Evolutionary conservation across 2,797 vertebrate species (phyloP).

Genomic region (Enteromius anoplus): DNA sequence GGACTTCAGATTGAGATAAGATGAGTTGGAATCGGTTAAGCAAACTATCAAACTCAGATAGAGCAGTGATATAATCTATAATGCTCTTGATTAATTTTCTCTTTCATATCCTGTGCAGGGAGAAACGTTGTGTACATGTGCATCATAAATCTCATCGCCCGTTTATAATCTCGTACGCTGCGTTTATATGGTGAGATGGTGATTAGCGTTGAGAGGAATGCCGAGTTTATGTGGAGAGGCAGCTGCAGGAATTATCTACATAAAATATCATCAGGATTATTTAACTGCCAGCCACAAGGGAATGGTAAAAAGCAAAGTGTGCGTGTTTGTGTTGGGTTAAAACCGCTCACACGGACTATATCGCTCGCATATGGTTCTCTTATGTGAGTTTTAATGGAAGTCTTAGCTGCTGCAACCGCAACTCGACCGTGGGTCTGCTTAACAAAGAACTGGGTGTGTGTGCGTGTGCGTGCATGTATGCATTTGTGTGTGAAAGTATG

Average conservation of each 20-base stretch:
- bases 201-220: constrained; percentile 38
- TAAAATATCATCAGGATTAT: constrained; percentile 59
- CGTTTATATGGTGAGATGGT: constrained; percentile 35
- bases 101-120: not conserved
- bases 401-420: constrained; percentile 59
- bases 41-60: constrained; percentile 47
- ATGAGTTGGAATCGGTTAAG: constrained; percentile 44
- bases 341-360: constrained; percentile 76
- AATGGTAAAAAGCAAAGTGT: constrained; percentile 46
- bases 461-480: constrained; percentile 54
- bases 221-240: constrained; percentile 43
- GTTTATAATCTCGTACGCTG: constrained; percentile 34
- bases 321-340: constrained; percentile 61
- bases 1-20: constrained; percentile 46
- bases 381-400: constrained; percentile 70
- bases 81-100: not conserved
- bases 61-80: constrained; percentile 29
- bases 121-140: not conserved
- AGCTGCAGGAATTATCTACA: constrained; percentile 52
- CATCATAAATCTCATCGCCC: constrained; percentile 25
- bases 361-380: constrained; percentile 75
- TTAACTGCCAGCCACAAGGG: constrained; percentile 55
- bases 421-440: constrained; percentile 50
- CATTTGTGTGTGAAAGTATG: constrained; percentile 42
- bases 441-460: constrained; percentile 62